These are phyloP conservation scores for Enteromius fasciolatus DNA, from an alignment of 2,797 vertebrate species.

Conservation along the genomic window DNA sequence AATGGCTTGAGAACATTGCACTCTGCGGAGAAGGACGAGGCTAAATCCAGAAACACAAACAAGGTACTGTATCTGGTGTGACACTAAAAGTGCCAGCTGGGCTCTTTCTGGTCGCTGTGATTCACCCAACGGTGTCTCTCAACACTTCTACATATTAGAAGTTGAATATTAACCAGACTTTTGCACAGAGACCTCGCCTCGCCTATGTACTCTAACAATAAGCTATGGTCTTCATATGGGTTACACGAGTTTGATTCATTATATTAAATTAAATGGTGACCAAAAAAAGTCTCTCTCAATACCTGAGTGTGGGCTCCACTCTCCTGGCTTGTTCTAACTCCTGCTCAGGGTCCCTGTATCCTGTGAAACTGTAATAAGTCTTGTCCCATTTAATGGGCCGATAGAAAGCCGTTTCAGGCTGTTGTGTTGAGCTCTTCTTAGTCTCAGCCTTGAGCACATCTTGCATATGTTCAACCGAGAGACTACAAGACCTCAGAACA, in stretches of 20 bases:
- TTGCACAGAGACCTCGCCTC: neutral
- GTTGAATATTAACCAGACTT: neutral
- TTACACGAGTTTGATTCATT: neutral
- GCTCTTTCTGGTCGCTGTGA: neutral
- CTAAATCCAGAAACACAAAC: constrained; percentile 15
- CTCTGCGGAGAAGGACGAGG: neutral
- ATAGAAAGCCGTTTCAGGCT: constrained; percentile 70
- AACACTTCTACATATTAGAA: no score
- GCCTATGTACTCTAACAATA: neutral
- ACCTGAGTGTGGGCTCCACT: constrained; percentile 87
- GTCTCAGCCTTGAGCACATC: constrained; percentile 61
- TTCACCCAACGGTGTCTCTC: neutral
- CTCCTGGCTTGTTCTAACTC: constrained; percentile 87
- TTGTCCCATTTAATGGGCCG: constrained; percentile 95
- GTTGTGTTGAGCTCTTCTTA: constrained; percentile 49
- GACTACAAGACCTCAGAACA: constrained; percentile 91
- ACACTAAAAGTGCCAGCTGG: neutral
- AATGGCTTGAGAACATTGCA: neutral
- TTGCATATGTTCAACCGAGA: constrained; percentile 88
- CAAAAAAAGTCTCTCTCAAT: constrained; percentile 23
- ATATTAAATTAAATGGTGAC: neutral
- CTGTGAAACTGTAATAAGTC: constrained; percentile 92
- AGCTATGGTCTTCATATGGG: neutral
- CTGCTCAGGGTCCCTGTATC: constrained; percentile 91
- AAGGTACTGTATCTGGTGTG: neutral